A percentile compares a stretch with the other conserved stretches of the same genome.
Conservation (phyloP, 2,888 invertebrate genomes). For the Habrosyne pyritoides region DNA sequence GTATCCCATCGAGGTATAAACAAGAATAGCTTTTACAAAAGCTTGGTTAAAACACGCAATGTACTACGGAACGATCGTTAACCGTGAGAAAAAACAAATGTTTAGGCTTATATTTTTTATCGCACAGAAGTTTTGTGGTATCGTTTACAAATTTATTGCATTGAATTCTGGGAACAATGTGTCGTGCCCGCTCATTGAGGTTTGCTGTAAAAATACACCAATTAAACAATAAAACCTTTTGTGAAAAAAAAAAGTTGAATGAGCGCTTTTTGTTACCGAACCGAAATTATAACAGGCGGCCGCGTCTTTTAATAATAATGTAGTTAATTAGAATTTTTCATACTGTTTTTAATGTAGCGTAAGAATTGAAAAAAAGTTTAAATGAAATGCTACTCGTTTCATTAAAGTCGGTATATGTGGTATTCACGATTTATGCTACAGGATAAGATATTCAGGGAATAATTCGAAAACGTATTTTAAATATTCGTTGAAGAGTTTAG, state of each 20-base stretch:
- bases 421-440: too few species aligned
- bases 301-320: neutral
- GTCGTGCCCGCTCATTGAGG: conserved; percentile 66
- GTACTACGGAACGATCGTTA: conserved; percentile 20
- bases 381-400: neutral
- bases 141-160: conserved; percentile 78
- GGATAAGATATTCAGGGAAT: neutral
- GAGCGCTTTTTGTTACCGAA: conserved; percentile 14
- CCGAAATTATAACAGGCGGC: conserved; percentile 1
- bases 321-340: neutral
- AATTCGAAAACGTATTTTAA: too few species aligned
- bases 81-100: conserved; percentile 14
- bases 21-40: neutral
- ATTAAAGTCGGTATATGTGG: too few species aligned
- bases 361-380: neutral
- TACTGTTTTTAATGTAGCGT: neutral
- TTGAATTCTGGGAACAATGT: conserved; percentile 69
- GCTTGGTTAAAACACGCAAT: conserved; percentile 30
- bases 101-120: conserved; percentile 41
- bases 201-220: conserved; percentile 61
- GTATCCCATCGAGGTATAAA: conserved; percentile 23
- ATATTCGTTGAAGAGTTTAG: too few species aligned
- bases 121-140: conserved; percentile 79
- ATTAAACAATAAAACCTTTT: conserved; percentile 66
- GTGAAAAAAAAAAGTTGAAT: conserved; percentile 35